Evolutionary conservation across 2,888 invertebrate species (phyloP), one percentile per base, ranked within the genome.

Genomic region (Agriotes lineatus): DNA sequence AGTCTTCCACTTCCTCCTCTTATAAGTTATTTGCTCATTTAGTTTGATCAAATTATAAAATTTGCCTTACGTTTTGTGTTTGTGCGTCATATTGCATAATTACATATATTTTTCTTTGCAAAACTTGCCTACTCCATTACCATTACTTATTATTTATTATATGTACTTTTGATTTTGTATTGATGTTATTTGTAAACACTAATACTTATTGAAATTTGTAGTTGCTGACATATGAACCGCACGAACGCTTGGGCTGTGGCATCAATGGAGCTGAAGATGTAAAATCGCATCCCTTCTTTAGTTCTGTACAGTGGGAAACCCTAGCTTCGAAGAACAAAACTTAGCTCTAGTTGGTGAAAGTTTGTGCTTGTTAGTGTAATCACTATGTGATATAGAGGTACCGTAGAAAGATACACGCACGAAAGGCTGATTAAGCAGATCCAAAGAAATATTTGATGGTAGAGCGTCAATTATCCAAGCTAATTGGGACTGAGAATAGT

Each of bases 261-360:
- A 80, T 85, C 14, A 86, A 85, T 45, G 91, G 91, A 0, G 86
- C 90, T 4, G 89, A 90, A 14, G 92, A 93, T 76, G 89, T 95
- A 67, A 92, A 93, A 78, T 86, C 88, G 1, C 94, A 95, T 80
- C 90, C 92, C 0, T 95, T 93, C 85, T 95, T 94, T 84, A 85
- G 86, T 48, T 85, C 86, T 56, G 86, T 92, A 10, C 88, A 91
- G 80, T 95, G 94, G 94, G 79, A 83, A 4, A 50, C 58, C 6
- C 70, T 77, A 58, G 64, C 57, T 25, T 50, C 69, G n/a, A n/a
- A n/a, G n/a, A n/a, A n/a, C n/a, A 72, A 71, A 61, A 72, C 39
- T 48, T 33, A 45, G 35, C 42, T 22, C 14, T 20, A 37, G 20
- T 12, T 35, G 19, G 7, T 37, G 9, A 14, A n/a, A n/a, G n/a